Base-by-base conservation (phyloP, 1,140 invertebrate genomes). In the Homalodisca vitripennis region DNA sequence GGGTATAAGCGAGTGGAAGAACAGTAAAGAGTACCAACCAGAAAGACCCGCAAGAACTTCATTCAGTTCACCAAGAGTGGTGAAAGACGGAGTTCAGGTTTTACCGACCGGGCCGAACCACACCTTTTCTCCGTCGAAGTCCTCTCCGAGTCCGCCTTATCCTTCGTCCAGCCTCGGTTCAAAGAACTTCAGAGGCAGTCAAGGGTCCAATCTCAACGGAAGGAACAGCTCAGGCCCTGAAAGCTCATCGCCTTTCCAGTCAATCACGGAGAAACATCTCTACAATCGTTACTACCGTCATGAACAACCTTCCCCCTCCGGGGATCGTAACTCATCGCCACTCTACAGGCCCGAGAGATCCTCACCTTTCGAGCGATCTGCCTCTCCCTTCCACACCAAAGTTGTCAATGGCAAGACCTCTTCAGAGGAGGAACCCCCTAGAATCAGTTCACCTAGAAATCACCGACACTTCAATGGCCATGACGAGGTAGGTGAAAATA, bases 1-100 rank as follows among this genome's bases (percentile, higher is more conserved):
- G 73, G 89, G 90, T 12, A 86, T 92, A 48, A 87, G 84, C 62
- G 90, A 92, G 73, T 92, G 90, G 90, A 86, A 72, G 83, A 82
- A 57, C 63, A n/a, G n/a, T 20, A 66, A 47, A 47, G 55, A 60
- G 24, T 17, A 41, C 34, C 34, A 41, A 41, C 27, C 55, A 26
- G 63, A 66, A 12, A 41, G 63, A 10, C 63, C 32, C 53, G 62
- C 51, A 53, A 67, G 47, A 68, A 68, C 41, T 6, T 70, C 34
- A 1, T 26, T 22, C 32, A 32, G 22, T 63, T 66, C 48, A 47
- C 68, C 30, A 34, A 32, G 31, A 66, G 51, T 27, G 63, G 46
- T 10, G 17, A 66, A 66, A 41, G 67, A 71, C 27, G 66, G 71
- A 66, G 73, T 74, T 30, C 73, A 74, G 60, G 76, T 77, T 14